Base-by-base conservation (phyloP, 2,113 vertebrate species). In the Halichoerus grypus region DNA sequence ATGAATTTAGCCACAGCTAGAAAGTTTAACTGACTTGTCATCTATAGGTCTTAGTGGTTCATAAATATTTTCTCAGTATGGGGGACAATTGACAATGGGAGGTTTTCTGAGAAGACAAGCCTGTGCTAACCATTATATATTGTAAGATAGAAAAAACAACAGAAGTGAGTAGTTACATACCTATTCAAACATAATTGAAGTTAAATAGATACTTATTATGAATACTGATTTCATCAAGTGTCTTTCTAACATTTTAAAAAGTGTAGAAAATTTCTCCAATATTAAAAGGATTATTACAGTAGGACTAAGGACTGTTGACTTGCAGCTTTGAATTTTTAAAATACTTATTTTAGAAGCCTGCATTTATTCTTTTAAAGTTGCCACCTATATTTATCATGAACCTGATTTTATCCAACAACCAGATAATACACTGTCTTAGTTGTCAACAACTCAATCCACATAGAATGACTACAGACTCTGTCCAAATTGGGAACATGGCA, bases 321-420 rank as follows among this genome's bases (percentile, higher is more conserved):
- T 72, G 8, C 72, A 80, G 79, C 13, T 74, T 65, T 85, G 24
- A 92, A 65, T 65, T 49, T 65, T 65, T 61, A 36, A 95, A 96
- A 67, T 80, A 76, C 4, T 84, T 91, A n/a, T 88, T 88, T 88
- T 77, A 82, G 57, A 94, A 91, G 42, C 3, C 28, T 89, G 7
- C 4, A 72, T 92, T 94, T 83, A 90, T 94, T 82, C 24, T 82
- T 33, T 87, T 79, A 87, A 79, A 77, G 11, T 76, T 90, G 2
- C 92, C 59, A 94, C 79, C 19, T 88, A 69, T 81, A 18, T 80
- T 95, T 72, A 46, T 96, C 16, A 39, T 83, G 84, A 86, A 49
- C 46, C 49, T 87, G 57, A 15, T 88, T 91, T 85, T 79, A 65
- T 67, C 18, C 22, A 76, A 53, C 42, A 92, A 42, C 6, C 4